Evolutionary conservation across 1,140 invertebrate species (phyloP), one percentile per base, ranked within the genome.

Genomic region (Cheumatopsyche charites): DNA sequence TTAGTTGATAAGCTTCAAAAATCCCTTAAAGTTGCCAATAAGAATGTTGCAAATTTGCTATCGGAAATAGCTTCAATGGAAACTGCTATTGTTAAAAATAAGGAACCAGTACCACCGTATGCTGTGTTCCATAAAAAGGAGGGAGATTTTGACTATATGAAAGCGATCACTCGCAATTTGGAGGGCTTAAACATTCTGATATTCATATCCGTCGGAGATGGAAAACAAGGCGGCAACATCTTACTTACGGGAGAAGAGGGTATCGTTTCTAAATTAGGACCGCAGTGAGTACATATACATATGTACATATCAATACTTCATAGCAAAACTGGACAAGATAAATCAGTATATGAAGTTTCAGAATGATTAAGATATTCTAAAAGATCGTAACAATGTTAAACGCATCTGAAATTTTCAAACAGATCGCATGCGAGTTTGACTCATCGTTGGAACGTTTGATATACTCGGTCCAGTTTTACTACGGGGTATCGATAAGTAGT

Each of bases 1-100:
- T 79, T 93, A 11, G 86, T 92, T 0, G 86, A 90, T 65, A 94
- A 93, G 82, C 78, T 92, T 17, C 88, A 91, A 70, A 90, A 88
- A 77, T 88, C 89, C 73, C 69, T 87, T 0, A 89, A 92, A 87
- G 68, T 80, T 19, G 73, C 83, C 0, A 88, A 87, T 41, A 92
- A 92, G 83, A 87, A 85, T 66, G 78, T 90, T 26, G 84, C 87
- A 74, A 87, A 83, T 67, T 80, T 91, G 3, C 78, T 92, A 6
- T 86, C 86, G 76, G 91, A 92, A 63, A 77, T 92, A 6, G 91
- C 90, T 29, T 82, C 81, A n/a, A 81, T 83, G 26, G 89, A 91
- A 81, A 86, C 87, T 0, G 81, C 88, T 1, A 87, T 86, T 75
- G 84, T 91, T 42, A 90, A 88, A 75, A 77, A 75, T 43, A 67